phyloP scores from a whole-genome alignment of 2,888 invertebrate genomes.

The Lycaena phlaeas region DNA sequence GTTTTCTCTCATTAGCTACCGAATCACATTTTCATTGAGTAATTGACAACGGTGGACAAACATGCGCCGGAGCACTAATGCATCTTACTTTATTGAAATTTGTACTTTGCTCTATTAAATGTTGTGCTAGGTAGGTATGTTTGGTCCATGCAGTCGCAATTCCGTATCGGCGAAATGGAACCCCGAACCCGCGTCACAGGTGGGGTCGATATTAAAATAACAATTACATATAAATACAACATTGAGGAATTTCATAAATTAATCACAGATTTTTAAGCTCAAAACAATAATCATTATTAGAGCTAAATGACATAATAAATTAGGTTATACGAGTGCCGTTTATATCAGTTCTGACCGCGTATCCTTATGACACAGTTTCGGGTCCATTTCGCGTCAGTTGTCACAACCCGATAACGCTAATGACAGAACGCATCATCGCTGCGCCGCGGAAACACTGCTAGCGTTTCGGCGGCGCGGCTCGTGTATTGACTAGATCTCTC shows the following conservation, averaged over 20 bases:
- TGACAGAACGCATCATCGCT: constrained; percentile 31
- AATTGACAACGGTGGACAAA: constrained; percentile 73
- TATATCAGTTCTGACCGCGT: constrained; percentile 21
- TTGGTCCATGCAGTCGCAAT: constrained; percentile 65
- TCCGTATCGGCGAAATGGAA: constrained; percentile 26
- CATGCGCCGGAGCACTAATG: constrained; percentile 66
- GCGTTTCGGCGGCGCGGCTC: constrained; percentile 15
- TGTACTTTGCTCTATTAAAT: constrained; percentile 66
- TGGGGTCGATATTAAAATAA: constrained; percentile 11
- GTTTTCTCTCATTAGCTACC: constrained; percentile 72
- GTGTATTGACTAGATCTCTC: constrained; percentile 29
- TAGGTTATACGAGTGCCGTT: neutral
- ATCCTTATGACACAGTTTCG: constrained; percentile 26
- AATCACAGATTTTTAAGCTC: neutral
- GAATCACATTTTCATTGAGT: constrained; percentile 72
- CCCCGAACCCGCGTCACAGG: constrained; percentile 7
- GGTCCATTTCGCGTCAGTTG: constrained; percentile 26
- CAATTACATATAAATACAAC: neutral
- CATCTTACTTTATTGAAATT: constrained; percentile 65
- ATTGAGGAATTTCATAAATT: neutral
- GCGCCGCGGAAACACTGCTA: constrained; percentile 17
- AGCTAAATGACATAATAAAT: neutral
- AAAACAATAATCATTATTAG: neutral
- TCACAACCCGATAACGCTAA: constrained; percentile 41
- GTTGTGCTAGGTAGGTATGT: constrained; percentile 56